Conservation (phyloP, 2,113 vertebrate species). For the Lepisosteus oculatus region DNA sequence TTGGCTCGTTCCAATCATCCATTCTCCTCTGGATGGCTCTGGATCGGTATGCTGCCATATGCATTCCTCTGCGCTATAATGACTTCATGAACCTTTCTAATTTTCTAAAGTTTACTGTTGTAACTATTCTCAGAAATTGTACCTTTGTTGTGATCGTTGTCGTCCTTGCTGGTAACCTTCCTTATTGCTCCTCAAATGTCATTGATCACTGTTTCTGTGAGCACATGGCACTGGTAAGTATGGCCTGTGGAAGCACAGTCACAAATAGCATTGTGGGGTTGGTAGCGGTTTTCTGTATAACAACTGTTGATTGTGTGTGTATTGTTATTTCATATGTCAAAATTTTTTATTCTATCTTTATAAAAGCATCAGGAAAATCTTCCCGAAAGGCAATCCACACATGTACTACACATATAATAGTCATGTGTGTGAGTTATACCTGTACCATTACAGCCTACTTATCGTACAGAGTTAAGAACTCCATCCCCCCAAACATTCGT, state of each 20-base stretch:
- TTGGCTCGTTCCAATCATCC: constrained; percentile 39
- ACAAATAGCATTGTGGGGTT: constrained; percentile 43
- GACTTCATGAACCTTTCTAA: constrained; percentile 15
- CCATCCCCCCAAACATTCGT: too few species aligned
- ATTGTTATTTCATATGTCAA: constrained; percentile 28
- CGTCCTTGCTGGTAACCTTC: constrained; percentile 22
- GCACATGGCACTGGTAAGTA: constrained; percentile 53
- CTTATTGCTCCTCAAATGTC: constrained; percentile 41
- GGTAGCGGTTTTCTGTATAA: constrained; percentile 13
- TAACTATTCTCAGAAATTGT: constrained; percentile 25
- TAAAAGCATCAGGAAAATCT: constrained; percentile 20
- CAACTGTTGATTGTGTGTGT: constrained; percentile 24
- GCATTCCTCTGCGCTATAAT: constrained; percentile 33
- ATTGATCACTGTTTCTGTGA: constrained; percentile 52
- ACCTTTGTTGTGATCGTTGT: constrained; percentile 19
- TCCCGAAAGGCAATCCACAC: constrained; percentile 30
- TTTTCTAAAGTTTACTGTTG: constrained; percentile 19
- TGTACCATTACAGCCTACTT: too few species aligned
- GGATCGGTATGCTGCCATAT: constrained; percentile 42
- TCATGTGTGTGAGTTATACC: constrained; percentile 15
- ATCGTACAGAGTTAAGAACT: too few species aligned
- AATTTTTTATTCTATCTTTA: constrained; percentile 28
- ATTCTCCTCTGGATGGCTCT: constrained; percentile 53
- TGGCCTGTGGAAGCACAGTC: constrained; percentile 47
- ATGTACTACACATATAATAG: constrained; percentile 32